Base-by-base conservation (phyloP, 2,113 vertebrate species). In the Gila orcuttii region DNA sequence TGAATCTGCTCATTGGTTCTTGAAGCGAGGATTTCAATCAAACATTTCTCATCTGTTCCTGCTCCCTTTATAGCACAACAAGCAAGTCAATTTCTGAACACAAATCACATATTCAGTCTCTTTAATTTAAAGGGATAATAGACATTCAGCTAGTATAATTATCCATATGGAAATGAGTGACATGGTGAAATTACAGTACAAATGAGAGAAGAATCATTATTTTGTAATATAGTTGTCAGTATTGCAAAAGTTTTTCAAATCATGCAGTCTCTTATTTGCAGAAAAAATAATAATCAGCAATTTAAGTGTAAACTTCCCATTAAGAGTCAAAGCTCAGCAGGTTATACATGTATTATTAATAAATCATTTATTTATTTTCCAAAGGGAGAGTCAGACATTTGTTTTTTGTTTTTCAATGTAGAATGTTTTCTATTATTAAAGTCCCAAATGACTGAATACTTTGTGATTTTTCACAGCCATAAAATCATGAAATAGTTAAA, bases 21-120 rank as follows among this genome's bases (percentile, higher is more conserved):
- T 23, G 98, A 99, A 23, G 97, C 97, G 33, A 99, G 87, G 86
- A 99, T 93, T 94, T 99, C 98, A 59, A 98, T 98, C 85, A 99
- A 94, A 85, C 97, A 97, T 80, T 94, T 97, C 92, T 99, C 98
- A 36, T 99, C 95, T 0, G 98, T 99, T 80, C 98, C 98, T 0
- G 93, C 31, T 6, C 97, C 98, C 98, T 99, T 91, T 0, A 2
- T 84, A 89, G 25, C 90, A 15, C 10, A 82, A 31, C 25, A 50
- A 86, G 21, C 1, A 33, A 71, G 79, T 55, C 13, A 84, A 85
- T 59, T n/a, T 36, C 19, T 88, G n/a, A 45, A 28, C 28, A 75
- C 36, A 82, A 64, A 85, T 25, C 19, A 39, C 36, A 87, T 12
- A 39, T 23, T 42, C 55, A 71, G 3, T 64, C 9, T 6, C 31